Evolutionary conservation across 2,113 vertebrate genomes (phyloP).

Genomic region (Clarias magur): DNA sequence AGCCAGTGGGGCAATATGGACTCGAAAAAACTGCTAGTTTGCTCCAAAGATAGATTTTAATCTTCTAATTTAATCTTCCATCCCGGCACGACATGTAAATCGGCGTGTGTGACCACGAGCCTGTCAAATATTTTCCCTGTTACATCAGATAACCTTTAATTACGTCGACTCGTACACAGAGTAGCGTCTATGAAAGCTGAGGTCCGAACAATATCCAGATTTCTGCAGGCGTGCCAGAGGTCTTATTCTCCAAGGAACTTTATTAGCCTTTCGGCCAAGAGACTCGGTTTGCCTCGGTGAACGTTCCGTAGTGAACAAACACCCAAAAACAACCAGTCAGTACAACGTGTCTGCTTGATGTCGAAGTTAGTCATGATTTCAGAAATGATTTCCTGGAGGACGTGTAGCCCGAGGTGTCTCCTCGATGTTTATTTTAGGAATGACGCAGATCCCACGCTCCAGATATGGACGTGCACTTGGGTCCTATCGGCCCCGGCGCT

Average conservation of each 20-base stretch:
- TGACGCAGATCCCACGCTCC: constrained; percentile 36
- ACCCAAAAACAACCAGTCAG: background rate
- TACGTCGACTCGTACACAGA: background rate
- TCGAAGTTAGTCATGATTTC: constrained; percentile 22
- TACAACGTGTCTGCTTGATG: background rate
- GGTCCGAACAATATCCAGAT: background rate
- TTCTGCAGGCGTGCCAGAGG: constrained; percentile 13
- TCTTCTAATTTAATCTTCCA: background rate
- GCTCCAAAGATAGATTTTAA: background rate
- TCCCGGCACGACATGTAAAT: background rate
- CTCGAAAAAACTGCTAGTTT: background rate
- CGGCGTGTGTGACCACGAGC: too few species aligned
- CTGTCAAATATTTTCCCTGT: background rate
- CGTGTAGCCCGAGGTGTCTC: constrained; percentile 27
- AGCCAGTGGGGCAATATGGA: background rate
- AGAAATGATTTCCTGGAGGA: constrained; percentile 34
- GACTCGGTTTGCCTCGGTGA: background rate
- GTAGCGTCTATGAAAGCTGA: background rate
- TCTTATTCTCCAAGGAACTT: background rate
- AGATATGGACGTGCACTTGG: constrained; percentile 56
- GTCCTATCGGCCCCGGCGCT: constrained; percentile 52
- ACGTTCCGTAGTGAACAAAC: background rate
- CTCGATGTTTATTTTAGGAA: constrained; percentile 43
- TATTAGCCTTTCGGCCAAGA: background rate
- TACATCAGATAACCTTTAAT: background rate